Evolutionary conservation across 2,113 vertebrate species (phyloP), one percentile per base, ranked within the genome.

Genomic region (Trinectes maculatus): DNA sequence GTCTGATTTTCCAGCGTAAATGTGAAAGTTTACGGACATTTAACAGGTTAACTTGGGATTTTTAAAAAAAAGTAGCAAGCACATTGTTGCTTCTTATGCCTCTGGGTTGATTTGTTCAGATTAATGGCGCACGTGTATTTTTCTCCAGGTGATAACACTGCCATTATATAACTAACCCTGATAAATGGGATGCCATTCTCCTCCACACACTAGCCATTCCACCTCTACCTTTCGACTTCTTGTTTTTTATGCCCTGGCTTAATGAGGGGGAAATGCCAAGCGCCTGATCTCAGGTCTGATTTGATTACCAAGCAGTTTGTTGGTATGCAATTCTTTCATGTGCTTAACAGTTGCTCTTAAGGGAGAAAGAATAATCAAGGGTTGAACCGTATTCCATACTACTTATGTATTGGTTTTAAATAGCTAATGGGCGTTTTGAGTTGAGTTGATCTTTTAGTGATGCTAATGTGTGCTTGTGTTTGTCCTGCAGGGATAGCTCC

Each of bases 81-180:
- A 34, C 13, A 16, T 16, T 29, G 26, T 12, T 49, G 44, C 46
- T 47, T 18, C 22, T 44, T 29, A 12, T 44, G 42, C 67, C 48
- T 64, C 33, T 54, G 43, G 47, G 44, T 74, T 54, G 57, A 71
- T 76, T 58, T 68, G 46, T 42, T 74, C 40, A 26, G 44, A 43
- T 48, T 39, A 71, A 65, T 44, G 31, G 61, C 56, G 46, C 51
- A 74, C 39, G 80, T 57, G 42, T 42, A 31, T 44, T 70, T n/a
- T 77, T 62, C 71, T 71, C 68, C 24, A 49, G 71, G 61, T 42
- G 19, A 66, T 47, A 43, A 24, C 15, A 21, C 26, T 13, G 28
- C 37, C 26, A 64, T 79, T 81, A 63, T 10, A 47, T 71, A 81
- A 75, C 67, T 54, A 78, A 66, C 59, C n/a, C 31, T 60, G 62